Evolutionary conservation across 2,797 vertebrate genomes (phyloP).

Genomic region (Pogoniulus pusillus): DNA sequence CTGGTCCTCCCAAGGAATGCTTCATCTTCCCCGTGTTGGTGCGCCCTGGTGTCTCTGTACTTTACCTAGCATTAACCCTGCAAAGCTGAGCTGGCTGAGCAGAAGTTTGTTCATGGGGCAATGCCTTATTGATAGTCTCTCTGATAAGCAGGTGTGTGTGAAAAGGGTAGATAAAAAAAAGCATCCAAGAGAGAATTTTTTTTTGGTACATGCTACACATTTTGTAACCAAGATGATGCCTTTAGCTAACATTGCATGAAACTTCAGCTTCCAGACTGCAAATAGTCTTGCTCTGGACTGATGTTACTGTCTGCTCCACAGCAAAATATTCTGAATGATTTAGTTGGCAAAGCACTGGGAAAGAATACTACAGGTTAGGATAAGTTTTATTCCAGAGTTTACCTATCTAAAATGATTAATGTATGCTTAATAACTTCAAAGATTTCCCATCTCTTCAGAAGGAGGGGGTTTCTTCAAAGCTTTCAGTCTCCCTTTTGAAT

Average conservation of each 20-base stretch:
- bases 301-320: background rate
- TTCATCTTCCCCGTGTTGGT: background rate
- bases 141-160: rapidly evolving
- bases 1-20: background rate
- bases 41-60: background rate
- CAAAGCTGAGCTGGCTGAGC: background rate
- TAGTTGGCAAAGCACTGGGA: background rate
- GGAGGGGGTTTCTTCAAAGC: slow-evolving; percentile 67
- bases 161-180: background rate
- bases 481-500: slow-evolving; percentile 55
- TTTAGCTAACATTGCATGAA: background rate
- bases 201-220: background rate
- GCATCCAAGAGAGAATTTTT: background rate
- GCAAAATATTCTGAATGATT: background rate
- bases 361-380: background rate
- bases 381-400: slow-evolving; percentile 47
- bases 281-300: background rate
- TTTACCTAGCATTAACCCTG: background rate
- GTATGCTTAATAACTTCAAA: slow-evolving; percentile 71
- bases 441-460: slow-evolving; percentile 52
- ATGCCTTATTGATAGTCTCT: background rate
- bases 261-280: background rate
- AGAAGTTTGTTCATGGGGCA: background rate
- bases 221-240: background rate
- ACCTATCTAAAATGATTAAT: slow-evolving; percentile 70